These are phyloP conservation scores for Desmophyllum pertusum DNA, from an alignment of 92 coral and sea anemone genomes.

Conservation along the genomic window DNA sequence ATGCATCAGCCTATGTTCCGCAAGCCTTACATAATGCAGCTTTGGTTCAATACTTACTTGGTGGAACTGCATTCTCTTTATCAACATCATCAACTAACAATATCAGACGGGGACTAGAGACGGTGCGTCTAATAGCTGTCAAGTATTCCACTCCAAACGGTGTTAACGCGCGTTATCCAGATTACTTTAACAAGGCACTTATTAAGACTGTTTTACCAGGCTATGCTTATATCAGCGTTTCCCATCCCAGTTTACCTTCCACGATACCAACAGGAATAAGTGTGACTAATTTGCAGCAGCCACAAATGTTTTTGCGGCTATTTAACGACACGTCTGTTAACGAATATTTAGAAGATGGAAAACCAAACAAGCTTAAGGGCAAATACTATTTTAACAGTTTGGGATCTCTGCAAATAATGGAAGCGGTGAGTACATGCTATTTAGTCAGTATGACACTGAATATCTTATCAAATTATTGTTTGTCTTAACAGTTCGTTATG, in stretches of 20 bases:
- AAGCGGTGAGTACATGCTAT: conserved; percentile 1
- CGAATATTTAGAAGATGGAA: conserved; percentile 26
- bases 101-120: conserved; percentile 58
- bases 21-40: conserved; percentile 68
- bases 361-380: neutral
- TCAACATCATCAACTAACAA: conserved; percentile 22
- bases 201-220: conserved; percentile 48
- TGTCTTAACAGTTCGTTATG: too few relatives aligned
- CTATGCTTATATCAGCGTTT: conserved; percentile 57
- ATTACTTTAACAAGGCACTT: conserved; percentile 27
- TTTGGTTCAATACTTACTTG: conserved; percentile 55
- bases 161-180: conserved; percentile 57
- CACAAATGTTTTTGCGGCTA: conserved; percentile 58
- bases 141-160: conserved; percentile 74
- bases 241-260: neutral
- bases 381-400: conserved; percentile 56
- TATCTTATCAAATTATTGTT: too few relatives aligned
- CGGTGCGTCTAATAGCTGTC: conserved; percentile 55
- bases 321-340: conserved; percentile 29
- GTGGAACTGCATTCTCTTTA: conserved; percentile 52
- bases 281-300: neutral
- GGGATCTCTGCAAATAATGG: conserved; percentile 59
- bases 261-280: conserved; percentile 1
- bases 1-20: conserved; percentile 56
- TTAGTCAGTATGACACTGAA: too few relatives aligned